These are phyloP conservation scores for Poeciliopsis retropinna DNA, from an alignment of 2,113 vertebrate genomes.

Conservation along the genomic window DNA sequence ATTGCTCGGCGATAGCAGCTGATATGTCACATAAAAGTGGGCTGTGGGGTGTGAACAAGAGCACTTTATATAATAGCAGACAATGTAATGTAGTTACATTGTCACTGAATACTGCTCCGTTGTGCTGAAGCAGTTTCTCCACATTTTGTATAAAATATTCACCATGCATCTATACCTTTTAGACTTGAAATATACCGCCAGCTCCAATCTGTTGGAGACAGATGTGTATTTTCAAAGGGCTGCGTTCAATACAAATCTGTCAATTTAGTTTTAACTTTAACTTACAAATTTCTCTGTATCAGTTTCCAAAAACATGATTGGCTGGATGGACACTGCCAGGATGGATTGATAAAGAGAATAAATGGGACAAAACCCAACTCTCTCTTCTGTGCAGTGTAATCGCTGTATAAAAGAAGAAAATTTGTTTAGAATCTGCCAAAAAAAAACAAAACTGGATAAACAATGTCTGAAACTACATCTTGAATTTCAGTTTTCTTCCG, in stretches of 20 bases:
- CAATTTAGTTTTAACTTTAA: neutral
- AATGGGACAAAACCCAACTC: too few relatives aligned
- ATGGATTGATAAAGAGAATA: neutral
- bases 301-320: too few relatives aligned
- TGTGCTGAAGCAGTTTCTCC: neutral
- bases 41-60: slow-evolving; percentile 27
- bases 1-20: slow-evolving; percentile 11
- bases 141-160: slow-evolving; percentile 10
- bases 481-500: too few relatives aligned
- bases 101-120: neutral
- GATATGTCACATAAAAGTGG: slow-evolving; percentile 46
- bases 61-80: slow-evolving; percentile 18
- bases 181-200: neutral
- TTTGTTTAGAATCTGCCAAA: too few relatives aligned
- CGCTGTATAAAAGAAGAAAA: too few relatives aligned
- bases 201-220: neutral
- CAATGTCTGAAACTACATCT: too few relatives aligned
- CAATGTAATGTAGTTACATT: slow-evolving; percentile 5
- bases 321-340: neutral
- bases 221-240: neutral
- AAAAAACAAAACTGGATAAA: too few relatives aligned
- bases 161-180: neutral
- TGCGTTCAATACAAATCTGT: neutral
- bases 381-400: too few relatives aligned
- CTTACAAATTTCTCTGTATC: neutral